Evolutionary conservation across 2,797 vertebrate species (phyloP).

Genomic region (Liasis olivaceus): DNA sequence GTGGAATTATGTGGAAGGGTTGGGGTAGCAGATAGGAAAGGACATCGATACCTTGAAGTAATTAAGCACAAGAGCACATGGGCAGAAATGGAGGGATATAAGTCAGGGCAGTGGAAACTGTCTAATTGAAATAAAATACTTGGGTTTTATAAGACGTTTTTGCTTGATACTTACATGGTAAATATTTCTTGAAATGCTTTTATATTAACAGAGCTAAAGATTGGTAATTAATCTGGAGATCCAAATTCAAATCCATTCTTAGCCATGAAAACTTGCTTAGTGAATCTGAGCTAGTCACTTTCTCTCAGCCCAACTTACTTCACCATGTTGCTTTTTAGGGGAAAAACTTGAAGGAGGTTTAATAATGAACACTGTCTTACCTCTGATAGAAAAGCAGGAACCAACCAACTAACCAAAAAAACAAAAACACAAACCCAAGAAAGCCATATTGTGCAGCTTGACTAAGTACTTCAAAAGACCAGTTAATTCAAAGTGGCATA

Average conservation of each 20-base stretch:
- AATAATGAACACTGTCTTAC: neutral
- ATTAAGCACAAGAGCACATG: neutral
- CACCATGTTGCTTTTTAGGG: neutral
- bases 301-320: neutral
- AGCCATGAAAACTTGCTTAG: neutral
- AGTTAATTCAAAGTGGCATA: neutral
- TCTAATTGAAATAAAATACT: neutral
- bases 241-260: neutral
- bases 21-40: neutral
- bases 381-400: neutral
- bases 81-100: neutral
- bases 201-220: neutral
- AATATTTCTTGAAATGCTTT: neutral
- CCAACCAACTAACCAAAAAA: neutral
- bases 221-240: neutral
- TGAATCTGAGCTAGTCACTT: neutral
- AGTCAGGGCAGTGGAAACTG: neutral
- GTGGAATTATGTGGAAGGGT: neutral
- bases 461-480: neutral
- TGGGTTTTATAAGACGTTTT: neutral
- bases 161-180: neutral
- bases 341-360: neutral
- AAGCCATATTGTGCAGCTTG: neutral
- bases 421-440: neutral
- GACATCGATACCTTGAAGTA: neutral